Conservation (phyloP, 2,888 invertebrate species). For the Melikaiella ostensackeni region DNA sequence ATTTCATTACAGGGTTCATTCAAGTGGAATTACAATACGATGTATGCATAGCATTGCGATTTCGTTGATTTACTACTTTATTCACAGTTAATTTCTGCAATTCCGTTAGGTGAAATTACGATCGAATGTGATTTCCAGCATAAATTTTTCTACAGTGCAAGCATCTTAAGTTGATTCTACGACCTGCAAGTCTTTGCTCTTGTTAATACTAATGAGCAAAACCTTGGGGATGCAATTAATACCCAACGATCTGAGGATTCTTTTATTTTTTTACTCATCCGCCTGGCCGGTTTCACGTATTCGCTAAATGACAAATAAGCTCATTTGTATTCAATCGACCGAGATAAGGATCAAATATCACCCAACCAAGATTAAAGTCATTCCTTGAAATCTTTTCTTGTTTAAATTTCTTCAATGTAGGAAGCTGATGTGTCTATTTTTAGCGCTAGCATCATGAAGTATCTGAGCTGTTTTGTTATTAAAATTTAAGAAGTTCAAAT, state of each 20-base stretch:
- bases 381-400: background rate
- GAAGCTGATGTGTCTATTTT: background rate
- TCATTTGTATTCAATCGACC: background rate
- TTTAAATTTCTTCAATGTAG: background rate
- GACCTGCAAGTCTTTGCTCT: background rate
- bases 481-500: no score
- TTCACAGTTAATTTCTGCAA: no score
- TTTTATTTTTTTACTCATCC: background rate
- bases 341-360: background rate
- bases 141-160: no score
- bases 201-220: conserved; percentile 8
- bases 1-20: no score
- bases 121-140: no score
- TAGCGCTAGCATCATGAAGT: background rate
- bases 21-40: no score
- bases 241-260: background rate
- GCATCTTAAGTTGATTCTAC: background rate
- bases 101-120: no score
- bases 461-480: background rate
- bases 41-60: no score
- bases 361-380: background rate
- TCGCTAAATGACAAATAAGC: background rate
- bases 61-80: no score
- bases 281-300: background rate
- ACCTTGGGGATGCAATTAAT: background rate